A percentile compares a stretch with the other conserved stretches of the same genome.
phyloP scores from a whole-genome alignment of 2,113 vertebrate genomes.

The Hydropotes inermis region DNA sequence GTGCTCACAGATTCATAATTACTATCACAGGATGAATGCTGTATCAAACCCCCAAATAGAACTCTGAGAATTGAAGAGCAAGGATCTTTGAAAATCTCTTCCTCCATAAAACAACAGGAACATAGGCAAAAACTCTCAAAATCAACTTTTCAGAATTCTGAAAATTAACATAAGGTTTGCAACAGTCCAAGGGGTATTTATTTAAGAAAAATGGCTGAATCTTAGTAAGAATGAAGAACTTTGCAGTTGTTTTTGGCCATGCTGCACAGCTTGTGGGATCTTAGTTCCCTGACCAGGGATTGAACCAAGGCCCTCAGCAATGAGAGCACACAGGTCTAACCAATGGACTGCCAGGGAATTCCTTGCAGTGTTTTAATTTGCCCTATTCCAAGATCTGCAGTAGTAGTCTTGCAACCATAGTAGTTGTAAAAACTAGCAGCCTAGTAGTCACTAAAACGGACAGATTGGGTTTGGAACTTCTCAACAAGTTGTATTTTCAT shows the following conservation, averaged over 20 bases:
- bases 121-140: background rate
- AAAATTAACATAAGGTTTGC: background rate
- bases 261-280: background rate
- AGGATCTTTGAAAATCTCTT: background rate
- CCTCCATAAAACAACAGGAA: background rate
- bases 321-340: background rate
- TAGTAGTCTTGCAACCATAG: background rate
- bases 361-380: background rate
- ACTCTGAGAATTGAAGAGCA: background rate
- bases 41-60: background rate
- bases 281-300: background rate
- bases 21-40: background rate
- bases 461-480: background rate
- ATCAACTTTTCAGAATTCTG: conserved; percentile 13
- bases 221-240: background rate
- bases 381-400: background rate
- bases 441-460: background rate
- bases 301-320: background rate
- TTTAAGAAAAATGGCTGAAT: background rate
- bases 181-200: background rate
- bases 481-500: background rate
- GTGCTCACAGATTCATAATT: background rate
- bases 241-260: background rate
- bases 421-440: background rate
- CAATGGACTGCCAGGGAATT: background rate